A percentile compares a stretch with the other conserved stretches of the same genome.
Conservation (phyloP, 2,113 vertebrate genomes). For the Erythrolamprus reginae region DNA sequence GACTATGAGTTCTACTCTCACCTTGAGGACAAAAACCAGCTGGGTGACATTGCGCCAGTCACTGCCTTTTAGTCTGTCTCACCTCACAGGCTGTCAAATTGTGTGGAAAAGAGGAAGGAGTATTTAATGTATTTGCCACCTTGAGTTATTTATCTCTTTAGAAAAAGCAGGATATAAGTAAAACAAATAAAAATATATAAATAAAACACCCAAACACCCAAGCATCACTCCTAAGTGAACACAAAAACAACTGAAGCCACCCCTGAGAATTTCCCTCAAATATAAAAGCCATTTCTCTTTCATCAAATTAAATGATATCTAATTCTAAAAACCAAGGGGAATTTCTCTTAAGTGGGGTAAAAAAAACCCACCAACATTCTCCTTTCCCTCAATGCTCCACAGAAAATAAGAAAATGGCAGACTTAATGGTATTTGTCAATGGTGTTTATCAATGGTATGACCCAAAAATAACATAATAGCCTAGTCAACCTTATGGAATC, state of each 20-base stretch:
- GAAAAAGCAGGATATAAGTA: not conserved
- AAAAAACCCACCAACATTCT: not conserved
- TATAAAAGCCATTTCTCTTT: not conserved
- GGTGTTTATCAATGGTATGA: fast-evolving
- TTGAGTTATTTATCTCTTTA: too few relatives aligned
- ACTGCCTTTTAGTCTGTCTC: too few relatives aligned
- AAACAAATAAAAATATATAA: not conserved
- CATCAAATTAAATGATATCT: not conserved
- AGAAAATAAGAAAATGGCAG: not conserved
- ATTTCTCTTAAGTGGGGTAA: not conserved
- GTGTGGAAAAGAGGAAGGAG: too few relatives aligned
- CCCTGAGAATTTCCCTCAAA: not conserved
- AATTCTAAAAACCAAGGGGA: not conserved
- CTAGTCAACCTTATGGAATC: not conserved
- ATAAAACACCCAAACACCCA: not conserved
- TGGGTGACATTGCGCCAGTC: not conserved
- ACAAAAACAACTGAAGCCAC: not conserved
- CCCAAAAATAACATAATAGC: not conserved
- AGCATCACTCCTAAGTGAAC: not conserved
- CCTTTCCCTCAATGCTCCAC: too few relatives aligned
- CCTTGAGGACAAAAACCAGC: not conserved
- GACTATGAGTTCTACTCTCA: too few relatives aligned
- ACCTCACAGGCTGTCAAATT: too few relatives aligned
- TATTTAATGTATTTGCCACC: too few relatives aligned
- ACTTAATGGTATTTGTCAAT: not conserved